phyloP scores from a whole-genome alignment of 2,888 invertebrate genomes.

The Elegia similella region DNA sequence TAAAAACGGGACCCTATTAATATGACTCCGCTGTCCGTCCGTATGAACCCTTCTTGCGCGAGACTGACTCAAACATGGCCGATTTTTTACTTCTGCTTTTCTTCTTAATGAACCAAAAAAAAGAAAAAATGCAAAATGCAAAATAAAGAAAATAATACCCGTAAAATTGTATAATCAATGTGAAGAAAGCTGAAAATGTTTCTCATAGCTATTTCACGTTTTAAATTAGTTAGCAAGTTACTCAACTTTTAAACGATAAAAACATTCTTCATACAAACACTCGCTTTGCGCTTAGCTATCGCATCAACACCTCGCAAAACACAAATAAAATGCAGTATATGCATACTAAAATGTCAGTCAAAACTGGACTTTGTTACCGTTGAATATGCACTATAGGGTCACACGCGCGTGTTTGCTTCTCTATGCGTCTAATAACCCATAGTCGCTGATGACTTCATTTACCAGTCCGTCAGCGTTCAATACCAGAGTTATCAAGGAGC shows the following conservation, averaged over 20 bases:
- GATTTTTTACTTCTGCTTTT: too few relatives aligned
- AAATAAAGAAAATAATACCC: too few relatives aligned
- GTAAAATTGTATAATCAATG: too few relatives aligned
- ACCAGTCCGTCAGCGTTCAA: neutral
- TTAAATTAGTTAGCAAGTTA: neutral
- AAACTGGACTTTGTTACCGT: slow-evolving; percentile 20
- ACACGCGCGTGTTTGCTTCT: neutral
- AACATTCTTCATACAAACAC: neutral
- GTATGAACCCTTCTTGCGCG: too few relatives aligned
- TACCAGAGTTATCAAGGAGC: slow-evolving; percentile 3
- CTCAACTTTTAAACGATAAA: neutral
- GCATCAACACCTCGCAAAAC: slow-evolving; percentile 30
- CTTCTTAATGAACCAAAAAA: too few relatives aligned
- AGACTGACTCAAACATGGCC: too few relatives aligned
- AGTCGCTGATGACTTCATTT: slow-evolving; percentile 43
- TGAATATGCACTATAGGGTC: slow-evolving; percentile 5
- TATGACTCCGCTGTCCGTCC: too few relatives aligned
- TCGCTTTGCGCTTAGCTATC: slow-evolving; percentile 39
- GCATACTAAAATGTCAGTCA: slow-evolving; percentile 10
- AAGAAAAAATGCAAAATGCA: too few relatives aligned
- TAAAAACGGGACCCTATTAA: too few relatives aligned
- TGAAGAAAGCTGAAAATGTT: too few relatives aligned
- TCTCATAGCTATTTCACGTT: neutral
- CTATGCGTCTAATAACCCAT: slow-evolving; percentile 7
- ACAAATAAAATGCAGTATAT: slow-evolving; percentile 17